Conservation (phyloP, 1,140 invertebrate genomes). For the Drosophila nigromelanica region DNA sequence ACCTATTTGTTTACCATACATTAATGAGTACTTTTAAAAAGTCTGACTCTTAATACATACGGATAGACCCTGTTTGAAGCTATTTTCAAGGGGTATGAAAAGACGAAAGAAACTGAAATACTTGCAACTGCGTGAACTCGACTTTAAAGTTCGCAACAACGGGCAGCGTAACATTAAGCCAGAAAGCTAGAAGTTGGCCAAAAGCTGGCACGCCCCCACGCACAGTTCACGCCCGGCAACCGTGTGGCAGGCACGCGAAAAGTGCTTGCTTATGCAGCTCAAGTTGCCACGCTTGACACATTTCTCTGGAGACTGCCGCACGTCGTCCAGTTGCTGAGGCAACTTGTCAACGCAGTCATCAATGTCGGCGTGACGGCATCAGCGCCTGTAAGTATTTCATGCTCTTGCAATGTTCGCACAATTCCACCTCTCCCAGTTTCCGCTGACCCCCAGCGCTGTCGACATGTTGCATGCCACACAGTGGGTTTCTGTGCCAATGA, state of each 20-base stretch:
- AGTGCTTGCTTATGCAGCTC: conserved; percentile 75
- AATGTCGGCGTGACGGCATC: conserved; percentile 73
- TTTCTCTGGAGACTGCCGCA: conserved; percentile 70
- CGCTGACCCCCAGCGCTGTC: conserved; percentile 6
- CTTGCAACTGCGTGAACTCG: conserved; percentile 16
- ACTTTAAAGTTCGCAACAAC: conserved; percentile 64
- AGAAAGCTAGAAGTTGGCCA: conserved; percentile 25
- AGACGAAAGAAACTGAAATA: conserved; percentile 32
- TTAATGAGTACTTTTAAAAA: too few relatives aligned
- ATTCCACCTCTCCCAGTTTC: conserved; percentile 9
- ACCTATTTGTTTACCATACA: neutral
- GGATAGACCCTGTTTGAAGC: too few relatives aligned
- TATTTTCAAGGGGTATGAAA: neutral
- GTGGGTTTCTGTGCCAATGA: conserved; percentile 58
- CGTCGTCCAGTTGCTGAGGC: conserved; percentile 38
- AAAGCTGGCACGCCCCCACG: conserved; percentile 1
- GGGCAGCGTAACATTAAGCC: conserved; percentile 26
- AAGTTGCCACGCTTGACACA: conserved; percentile 78
- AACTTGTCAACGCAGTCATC: conserved; percentile 81
- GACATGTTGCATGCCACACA: conserved; percentile 53
- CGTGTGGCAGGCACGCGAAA: conserved; percentile 32
- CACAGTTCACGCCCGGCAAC: neutral
- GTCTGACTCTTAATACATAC: too few relatives aligned
- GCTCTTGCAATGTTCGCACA: conserved; percentile 74
- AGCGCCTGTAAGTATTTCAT: conserved; percentile 71